Evolutionary conservation across 2,797 vertebrate genomes (phyloP).

Genomic region (Cetoscarus ocellatus): DNA sequence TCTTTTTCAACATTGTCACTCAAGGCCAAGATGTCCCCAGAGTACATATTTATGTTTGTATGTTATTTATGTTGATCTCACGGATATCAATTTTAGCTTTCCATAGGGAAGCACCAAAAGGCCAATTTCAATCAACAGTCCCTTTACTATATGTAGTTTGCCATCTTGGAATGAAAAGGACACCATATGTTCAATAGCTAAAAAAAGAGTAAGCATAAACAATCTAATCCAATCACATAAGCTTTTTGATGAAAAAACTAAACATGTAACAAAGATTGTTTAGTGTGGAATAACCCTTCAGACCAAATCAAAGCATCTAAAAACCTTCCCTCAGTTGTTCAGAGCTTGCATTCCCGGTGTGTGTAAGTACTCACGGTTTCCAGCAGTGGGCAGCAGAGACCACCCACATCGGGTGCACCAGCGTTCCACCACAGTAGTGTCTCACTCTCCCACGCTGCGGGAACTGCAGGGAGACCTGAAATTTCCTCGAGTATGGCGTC

Average conservation of each 20-base stretch:
- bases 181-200: too few relatives aligned
- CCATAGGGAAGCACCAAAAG: too few relatives aligned
- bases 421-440: conserved; percentile 83
- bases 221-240: not conserved
- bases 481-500: conserved; percentile 75
- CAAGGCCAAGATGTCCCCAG: too few relatives aligned
- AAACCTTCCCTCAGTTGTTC: not conserved
- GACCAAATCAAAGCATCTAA: not conserved
- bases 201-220: too few relatives aligned
- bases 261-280: not conserved
- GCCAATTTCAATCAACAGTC: too few relatives aligned
- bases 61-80: too few relatives aligned
- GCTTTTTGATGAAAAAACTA: not conserved
- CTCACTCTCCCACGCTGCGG: conserved; percentile 23
- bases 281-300: not conserved
- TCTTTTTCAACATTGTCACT: too few relatives aligned
- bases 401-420: conserved; percentile 80
- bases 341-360: not conserved
- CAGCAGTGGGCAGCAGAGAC: conserved; percentile 88
- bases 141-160: too few relatives aligned
- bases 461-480: conserved; percentile 79
- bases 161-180: too few relatives aligned
- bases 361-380: conserved; percentile 79
- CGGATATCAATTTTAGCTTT: too few relatives aligned
- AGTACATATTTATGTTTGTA: too few relatives aligned